Evolutionary conservation across 2,888 invertebrate genomes (phyloP), one percentile per base, ranked within the genome.

Genomic region (Portevinia maculata): DNA sequence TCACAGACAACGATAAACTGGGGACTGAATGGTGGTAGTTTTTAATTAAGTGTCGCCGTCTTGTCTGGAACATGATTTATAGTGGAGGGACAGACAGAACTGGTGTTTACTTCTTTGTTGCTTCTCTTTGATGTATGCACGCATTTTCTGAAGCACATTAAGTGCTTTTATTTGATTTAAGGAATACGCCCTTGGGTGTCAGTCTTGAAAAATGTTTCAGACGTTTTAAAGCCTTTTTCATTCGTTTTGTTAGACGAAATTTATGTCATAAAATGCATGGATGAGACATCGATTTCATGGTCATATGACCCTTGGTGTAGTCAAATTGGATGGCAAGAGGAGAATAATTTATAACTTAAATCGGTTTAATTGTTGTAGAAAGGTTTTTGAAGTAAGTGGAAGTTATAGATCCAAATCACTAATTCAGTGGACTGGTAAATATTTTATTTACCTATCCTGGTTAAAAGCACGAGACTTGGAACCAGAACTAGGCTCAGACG

Each of bases 61-160:
- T 78, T 37, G 78, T 78, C 78, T 78, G 78, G 15, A 30, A 28
- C 57, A 70, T 78, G 70, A 78, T 70, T 78, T 78, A 78, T 70
- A 37, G 19, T 39, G n/a, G 41, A 64, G 34, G n/a, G 41, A 39
- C 15, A 37, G 17, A 64, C 39, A 11, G 28, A 44, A 9, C 19
- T 52, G 39, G 15, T 15, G 13, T 37, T 37, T 37, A 13, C 2
- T n/a, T 15, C 7, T 6, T 37, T 37, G 1, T 15, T 39, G 13
- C 6, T 39, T 15, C 39, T 39, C 39, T 15, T 39, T 39, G 39
- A 39, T 7, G 15, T 39, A 13, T 39, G 37, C 37, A 39, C n/a
- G 13, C 13, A 37, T n/a, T 37, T 37, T 37, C n/a, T 1, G 37
- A 37, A 37, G n/a, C 37, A 39, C 39, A 13, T 2, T 39, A 15